Conservation (phyloP, 2,797 vertebrate genomes). For the Myioborus melanocephalus region DNA sequence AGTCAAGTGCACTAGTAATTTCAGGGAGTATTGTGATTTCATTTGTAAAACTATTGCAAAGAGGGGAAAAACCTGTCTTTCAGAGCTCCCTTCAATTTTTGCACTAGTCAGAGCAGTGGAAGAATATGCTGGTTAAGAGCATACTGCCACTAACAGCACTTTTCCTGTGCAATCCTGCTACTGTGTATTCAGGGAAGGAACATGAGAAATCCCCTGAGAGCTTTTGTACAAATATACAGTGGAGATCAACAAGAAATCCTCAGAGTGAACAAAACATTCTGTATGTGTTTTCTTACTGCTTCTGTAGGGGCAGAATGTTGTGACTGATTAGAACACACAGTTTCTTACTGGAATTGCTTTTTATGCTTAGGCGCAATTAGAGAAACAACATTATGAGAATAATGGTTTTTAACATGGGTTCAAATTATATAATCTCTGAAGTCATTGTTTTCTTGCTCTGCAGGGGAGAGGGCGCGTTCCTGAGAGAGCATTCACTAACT, state of each 20-base stretch:
- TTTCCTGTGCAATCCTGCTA: conserved; percentile 38
- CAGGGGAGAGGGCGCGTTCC: not conserved
- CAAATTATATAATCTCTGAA: conserved; percentile 12
- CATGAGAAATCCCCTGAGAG: conserved; percentile 47
- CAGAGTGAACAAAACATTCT: conserved; percentile 54
- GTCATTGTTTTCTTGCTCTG: not conserved
- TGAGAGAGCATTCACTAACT: not conserved
- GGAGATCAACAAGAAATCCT: conserved; percentile 66
- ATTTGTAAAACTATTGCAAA: conserved; percentile 60
- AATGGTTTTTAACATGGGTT: not conserved
- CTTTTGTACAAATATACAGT: conserved; percentile 59
- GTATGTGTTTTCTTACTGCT: conserved; percentile 55
- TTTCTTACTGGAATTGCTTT: not conserved
- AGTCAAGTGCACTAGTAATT: conserved; percentile 65
- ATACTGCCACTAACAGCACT: not conserved
- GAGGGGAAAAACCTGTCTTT: conserved; percentile 9
- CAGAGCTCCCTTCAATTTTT: not conserved
- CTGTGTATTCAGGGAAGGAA: conserved; percentile 57
- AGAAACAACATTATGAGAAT: not conserved
- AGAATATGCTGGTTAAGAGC: not conserved
- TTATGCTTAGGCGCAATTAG: not conserved
- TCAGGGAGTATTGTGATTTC: conserved; percentile 61
- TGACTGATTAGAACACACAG: not conserved
- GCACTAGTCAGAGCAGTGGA: not conserved
- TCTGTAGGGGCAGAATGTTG: conserved; percentile 29